A percentile compares a stretch with the other conserved stretches of the same genome.
phyloP scores from a whole-genome alignment of 2,797 vertebrate genomes.

The Enteromius treurensis region DNA sequence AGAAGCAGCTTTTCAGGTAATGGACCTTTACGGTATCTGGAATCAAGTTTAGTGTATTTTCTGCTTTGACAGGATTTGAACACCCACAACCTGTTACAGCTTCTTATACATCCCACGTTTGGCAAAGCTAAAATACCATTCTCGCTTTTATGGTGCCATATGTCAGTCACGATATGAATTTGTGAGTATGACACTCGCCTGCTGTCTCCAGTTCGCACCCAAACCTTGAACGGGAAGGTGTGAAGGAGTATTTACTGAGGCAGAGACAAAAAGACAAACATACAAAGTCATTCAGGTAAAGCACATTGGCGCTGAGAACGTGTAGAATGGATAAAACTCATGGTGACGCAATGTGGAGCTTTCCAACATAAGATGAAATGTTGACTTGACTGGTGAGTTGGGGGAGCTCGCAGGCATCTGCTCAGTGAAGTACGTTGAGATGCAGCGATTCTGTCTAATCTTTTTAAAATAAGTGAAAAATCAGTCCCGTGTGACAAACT shows the following conservation, averaged over 20 bases:
- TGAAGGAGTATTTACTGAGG: background rate
- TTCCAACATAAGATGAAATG: background rate
- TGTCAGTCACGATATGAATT: slow-evolving; percentile 15
- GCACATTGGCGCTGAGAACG: background rate
- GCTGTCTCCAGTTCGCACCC: slow-evolving; percentile 3
- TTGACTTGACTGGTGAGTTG: background rate
- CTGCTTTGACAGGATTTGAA: slow-evolving; percentile 19
- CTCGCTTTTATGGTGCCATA: slow-evolving; percentile 15
- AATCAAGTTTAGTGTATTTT: slow-evolving; percentile 22
- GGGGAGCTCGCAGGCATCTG: slow-evolving; percentile 20
- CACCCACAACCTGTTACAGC: slow-evolving; percentile 19
- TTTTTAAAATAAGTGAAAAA: background rate
- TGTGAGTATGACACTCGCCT: background rate
- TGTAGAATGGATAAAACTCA: background rate
- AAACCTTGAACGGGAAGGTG: background rate
- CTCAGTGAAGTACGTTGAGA: background rate
- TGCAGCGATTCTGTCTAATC: background rate
- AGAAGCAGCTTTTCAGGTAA: slow-evolving; percentile 20
- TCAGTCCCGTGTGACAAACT: background rate
- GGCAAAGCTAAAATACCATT: slow-evolving; percentile 11
- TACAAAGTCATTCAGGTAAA: background rate
- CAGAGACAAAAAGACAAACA: background rate
- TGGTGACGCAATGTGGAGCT: slow-evolving; percentile 12
- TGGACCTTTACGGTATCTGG: background rate
- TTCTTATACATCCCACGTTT: slow-evolving; percentile 7